Evolutionary conservation across 2,797 vertebrate genomes (phyloP).

Genomic region (Siniperca obscura): DNA sequence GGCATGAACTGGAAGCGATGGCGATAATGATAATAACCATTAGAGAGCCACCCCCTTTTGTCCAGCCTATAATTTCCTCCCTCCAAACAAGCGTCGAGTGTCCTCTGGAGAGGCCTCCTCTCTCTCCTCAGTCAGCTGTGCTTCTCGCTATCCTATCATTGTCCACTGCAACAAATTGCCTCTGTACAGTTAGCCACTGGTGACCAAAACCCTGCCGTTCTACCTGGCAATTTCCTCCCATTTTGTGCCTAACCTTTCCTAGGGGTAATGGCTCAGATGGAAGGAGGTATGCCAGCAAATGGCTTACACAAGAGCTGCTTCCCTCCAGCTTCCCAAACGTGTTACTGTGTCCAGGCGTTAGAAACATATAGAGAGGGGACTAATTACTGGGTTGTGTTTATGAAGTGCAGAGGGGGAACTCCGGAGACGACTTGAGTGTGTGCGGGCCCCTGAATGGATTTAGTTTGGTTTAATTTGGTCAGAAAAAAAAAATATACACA

Average conservation of each 20-base stretch:
- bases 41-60: neutral
- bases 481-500: neutral
- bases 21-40: constrained; percentile 9
- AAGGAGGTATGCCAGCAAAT: constrained; percentile 18
- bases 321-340: neutral
- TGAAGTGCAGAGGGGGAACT: neutral
- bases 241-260: constrained; percentile 48
- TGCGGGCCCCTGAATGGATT: neutral
- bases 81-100: constrained; percentile 14
- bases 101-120: constrained; percentile 29
- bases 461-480: neutral
- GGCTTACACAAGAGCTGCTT: neutral
- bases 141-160: constrained; percentile 29
- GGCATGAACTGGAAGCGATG: neutral
- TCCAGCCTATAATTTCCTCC: constrained; percentile 46
- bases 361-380: neutral
- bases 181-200: neutral
- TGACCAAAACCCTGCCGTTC: constrained; percentile 11
- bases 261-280: constrained; percentile 40
- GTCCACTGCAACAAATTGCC: constrained; percentile 60
- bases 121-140: constrained; percentile 11
- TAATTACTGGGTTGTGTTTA: constrained; percentile 11
- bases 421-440: neutral
- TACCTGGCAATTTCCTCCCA: constrained; percentile 52
- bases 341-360: neutral